Base-by-base conservation (phyloP, 2,797 vertebrate species). In the Diplodus puntazzo region DNA sequence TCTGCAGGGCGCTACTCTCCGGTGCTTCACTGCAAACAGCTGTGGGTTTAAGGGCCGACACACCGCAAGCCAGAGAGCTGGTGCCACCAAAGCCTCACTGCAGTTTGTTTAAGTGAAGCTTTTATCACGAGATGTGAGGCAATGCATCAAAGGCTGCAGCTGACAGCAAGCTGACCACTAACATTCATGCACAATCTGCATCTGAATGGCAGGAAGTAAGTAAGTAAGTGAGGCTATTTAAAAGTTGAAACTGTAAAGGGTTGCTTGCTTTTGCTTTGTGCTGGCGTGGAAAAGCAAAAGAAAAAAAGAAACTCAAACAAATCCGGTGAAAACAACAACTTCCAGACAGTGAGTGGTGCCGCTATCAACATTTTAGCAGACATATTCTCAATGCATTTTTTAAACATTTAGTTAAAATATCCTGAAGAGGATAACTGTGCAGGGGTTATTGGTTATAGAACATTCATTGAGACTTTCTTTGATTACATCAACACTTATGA, bases 1-100 rank as follows among this genome's bases (percentile, higher is more conserved):
- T 85, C 72, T 52, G 65, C 73, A 54, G 71, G 74, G 43, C 10
- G 11, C 75, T 54, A 17, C 74, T 80, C 69, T 50, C 57, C 39
- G 17, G 14, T 63, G 70, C 72, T 74, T 75, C 76, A 46, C 69
- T 61, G 80, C 66, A 77, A 84, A 73, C 65, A 86, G 83, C 81
- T 82, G 80, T 54, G n/a, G 43, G 23, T 73, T 78, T 72, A 61
- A 81, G 57, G 18, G 34, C 72, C 70, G 12, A 18, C 45, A 53
- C 53, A 65, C 60, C 74, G 11, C 12, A 8, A 61, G 58, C 54
- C 55, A 55, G 48, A 53, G 57, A 57, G 46, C 59, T 3, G 54
- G 76, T 73, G 63, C 67, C 48, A 63, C 45, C 59, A 62, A 65
- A 86, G 62, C 50, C 65, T 39, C 63, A 69, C 69, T n/a, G 58